Conservation (phyloP, 2,797 vertebrate genomes). For the Tamandua tetradactyla region DNA sequence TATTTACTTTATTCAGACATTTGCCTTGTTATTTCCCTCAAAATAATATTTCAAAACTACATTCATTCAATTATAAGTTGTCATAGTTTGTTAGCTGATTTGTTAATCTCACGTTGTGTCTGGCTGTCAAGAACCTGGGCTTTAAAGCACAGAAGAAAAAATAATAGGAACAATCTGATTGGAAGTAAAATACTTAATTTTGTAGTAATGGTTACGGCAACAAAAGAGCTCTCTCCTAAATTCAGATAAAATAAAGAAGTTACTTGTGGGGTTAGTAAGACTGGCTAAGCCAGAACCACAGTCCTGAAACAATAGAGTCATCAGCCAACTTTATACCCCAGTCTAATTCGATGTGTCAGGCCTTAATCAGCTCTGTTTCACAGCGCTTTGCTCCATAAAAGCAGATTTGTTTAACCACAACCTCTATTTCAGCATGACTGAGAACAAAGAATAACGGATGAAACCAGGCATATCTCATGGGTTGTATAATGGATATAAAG, state of each 20-base stretch:
- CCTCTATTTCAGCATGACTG: constrained; percentile 92
- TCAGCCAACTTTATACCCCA: constrained; percentile 73
- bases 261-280: constrained; percentile 4
- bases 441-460: constrained; percentile 86
- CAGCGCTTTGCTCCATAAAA: constrained; percentile 88
- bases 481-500: constrained; percentile 83
- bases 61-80: neutral
- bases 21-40: neutral
- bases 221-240: neutral
- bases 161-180: too few species aligned
- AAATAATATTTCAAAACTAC: neutral
- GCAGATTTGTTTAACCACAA: constrained; percentile 94
- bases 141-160: neutral
- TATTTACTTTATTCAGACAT: neutral
- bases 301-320: constrained; percentile 84
- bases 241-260: constrained; percentile 27
- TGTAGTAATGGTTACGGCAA: neutral
- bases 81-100: neutral
- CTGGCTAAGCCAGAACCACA: neutral
- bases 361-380: constrained; percentile 98
- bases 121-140: neutral
- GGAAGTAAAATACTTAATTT: neutral
- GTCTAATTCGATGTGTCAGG: constrained; percentile 92
- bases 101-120: neutral
- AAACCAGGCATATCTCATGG: constrained; percentile 84